Evolutionary conservation across 64 coral and sea anemone species (phyloP), one percentile per base, ranked within the genome.

Genomic region (Actinia tenebrosa): DNA sequence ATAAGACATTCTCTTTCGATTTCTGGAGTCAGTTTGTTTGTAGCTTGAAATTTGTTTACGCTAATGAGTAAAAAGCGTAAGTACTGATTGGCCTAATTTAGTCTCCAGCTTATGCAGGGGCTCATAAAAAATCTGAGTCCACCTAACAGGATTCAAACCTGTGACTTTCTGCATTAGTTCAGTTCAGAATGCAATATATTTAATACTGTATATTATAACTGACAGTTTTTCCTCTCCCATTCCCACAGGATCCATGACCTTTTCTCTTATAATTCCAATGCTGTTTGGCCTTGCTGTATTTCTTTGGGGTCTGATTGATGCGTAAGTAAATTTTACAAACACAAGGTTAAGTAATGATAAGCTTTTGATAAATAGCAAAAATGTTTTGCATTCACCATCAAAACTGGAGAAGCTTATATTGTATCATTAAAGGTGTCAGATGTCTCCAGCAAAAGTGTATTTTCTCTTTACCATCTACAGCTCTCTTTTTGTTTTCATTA

Each of bases 281-380:
- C 83, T 96, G 44, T 87, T 96, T 64, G 94, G 94, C 43, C 64
- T 93, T 30, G 88, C 84, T 46, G 75, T 96, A 45, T 96, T 96
- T 56, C 82, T 96, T 2, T 92, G 94, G 94, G 94, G 94, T 80
- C 80, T 96, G 44, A 58, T 86, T 60, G 85, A 85, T 37, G 94
- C 84, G 94, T 95, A 89, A 95, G 94, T 95, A 71, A 7, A 66
- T 5, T 66, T 78, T 62, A 44, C 19, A 20, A 18, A 64, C 22
- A 25, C 3, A 27, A 23, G 5, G 19, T 19, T 61, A 4, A 16
- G 18, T 5, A n/a, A 14, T 66, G n/a, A 66, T 66, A 66, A 4
- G 63, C 18, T 8, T 55, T 55, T 64, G 61, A 17, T 64, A 17
- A 22, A 37, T 17, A 64, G 15, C 18, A 64, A 19, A n/a, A 19